phyloP scores from a whole-genome alignment of 1,140 invertebrate genomes.

The Armadillidium nasatum region DNA sequence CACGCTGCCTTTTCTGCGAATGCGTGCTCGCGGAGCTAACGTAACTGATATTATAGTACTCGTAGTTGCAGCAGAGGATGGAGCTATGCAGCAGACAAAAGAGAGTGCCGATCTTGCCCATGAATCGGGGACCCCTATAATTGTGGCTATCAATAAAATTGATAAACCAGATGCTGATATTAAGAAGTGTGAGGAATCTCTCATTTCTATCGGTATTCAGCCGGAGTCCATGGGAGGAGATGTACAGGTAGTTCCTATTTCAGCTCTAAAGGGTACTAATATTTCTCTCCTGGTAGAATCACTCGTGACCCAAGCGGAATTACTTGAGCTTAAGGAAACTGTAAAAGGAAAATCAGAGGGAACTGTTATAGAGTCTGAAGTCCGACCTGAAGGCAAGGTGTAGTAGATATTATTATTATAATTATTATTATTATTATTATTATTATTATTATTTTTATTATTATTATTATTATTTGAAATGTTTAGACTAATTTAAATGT shows the following conservation, averaged over 20 bases:
- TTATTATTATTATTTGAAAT: conserved; percentile 19
- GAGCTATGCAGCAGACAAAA: conserved; percentile 94
- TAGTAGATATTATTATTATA: background rate
- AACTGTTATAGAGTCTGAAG: conserved; percentile 78
- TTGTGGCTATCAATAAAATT: conserved; percentile 99
- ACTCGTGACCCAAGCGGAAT: conserved; percentile 73
- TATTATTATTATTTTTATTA: conserved; percentile 6
- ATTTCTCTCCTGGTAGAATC: conserved; percentile 77
- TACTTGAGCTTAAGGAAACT: conserved; percentile 77
- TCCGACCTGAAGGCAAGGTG: conserved; percentile 61
- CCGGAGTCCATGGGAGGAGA: conserved; percentile 89
- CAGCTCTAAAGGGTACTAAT: conserved; percentile 78
- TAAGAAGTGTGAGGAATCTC: conserved; percentile 61
- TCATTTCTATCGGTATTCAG: conserved; percentile 70
- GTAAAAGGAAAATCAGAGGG: conserved; percentile 80
- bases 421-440: conserved; percentile 17
- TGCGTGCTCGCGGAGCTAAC: conserved; percentile 84
- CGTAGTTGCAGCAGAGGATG: conserved; percentile 97
- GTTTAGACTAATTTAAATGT: too few species aligned
- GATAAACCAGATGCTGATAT: conserved; percentile 85
- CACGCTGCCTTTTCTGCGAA: conserved; percentile 92
- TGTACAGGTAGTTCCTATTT: conserved; percentile 83
- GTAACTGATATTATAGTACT: conserved; percentile 93
- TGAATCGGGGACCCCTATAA: conserved; percentile 61
- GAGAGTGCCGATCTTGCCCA: conserved; percentile 57